Evolutionary conservation across 2,888 invertebrate species (phyloP), one percentile per base, ranked within the genome.

Genomic region (Calameuta pallipes): DNA sequence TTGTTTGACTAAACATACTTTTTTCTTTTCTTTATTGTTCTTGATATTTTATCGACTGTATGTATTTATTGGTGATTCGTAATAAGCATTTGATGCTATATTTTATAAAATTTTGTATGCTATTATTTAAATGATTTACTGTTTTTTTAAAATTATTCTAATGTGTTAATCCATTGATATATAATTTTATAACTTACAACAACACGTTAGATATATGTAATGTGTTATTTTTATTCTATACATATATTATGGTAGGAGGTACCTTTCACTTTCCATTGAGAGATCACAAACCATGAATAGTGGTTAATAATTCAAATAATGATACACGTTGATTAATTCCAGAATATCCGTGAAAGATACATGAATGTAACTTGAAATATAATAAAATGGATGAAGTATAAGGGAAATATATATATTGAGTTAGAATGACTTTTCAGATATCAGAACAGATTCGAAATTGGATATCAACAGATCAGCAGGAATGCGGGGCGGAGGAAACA

Each of bases 401-500:
- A 56, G 0, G 41, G 4, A 68, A 34, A n/a, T 56, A 73, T 41
- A 41, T 6, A 41, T 41, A 41, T 15, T 4, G 41, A 37, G 41
- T 23, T 23, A 23, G 15, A 36, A 15, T 77, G 23, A 23, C 12
- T 78, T 79, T 80, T 11, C 79, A 85, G 83, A 85, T 82, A 84
- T 81, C 79, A 80, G 78, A 80, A 71, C 77, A 80, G 83, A 86
- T 85, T 85, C 81, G 73, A 87, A 89, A 87, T 87, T 86, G 82
- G 87, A 89, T 73, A 88, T 85, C 84, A 88, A 90, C 73, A 88
- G 86, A 89, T 86, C 86, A 81, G 81, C 84, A 86, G 93, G 88
- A 89, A 93, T 92, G 90, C 93, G 94, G 85, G 93, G 92, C 85
- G 93, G 92, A 93, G 94, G 93, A 91, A 92, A 93, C 85, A 94